phyloP scores from a whole-genome alignment of 1,140 invertebrate species.

The Euwallacea fornicatus region DNA sequence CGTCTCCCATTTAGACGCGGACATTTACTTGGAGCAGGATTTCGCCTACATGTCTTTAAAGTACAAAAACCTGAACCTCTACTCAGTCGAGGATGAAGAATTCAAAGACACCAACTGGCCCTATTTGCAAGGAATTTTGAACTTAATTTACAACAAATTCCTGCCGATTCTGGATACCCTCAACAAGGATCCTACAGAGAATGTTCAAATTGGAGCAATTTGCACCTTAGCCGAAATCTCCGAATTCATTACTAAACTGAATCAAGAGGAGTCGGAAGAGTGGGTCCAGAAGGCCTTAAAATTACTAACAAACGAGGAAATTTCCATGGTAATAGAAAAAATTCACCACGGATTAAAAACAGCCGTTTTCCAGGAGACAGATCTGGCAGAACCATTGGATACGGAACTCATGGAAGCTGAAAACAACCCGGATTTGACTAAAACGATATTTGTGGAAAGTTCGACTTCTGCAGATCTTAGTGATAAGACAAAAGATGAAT shows the following conservation, averaged over 20 bases:
- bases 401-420: constrained; percentile 28
- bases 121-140: constrained; percentile 42
- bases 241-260: constrained; percentile 29
- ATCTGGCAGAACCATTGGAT: constrained; percentile 32
- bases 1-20: constrained; percentile 31
- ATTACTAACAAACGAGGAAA: constrained; percentile 32
- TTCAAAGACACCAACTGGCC: constrained; percentile 12
- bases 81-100: constrained; percentile 24
- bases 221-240: constrained; percentile 36
- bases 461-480: not conserved
- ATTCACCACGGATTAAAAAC: constrained; percentile 27
- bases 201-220: constrained; percentile 38
- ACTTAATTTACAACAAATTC: constrained; percentile 40
- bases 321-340: constrained; percentile 20
- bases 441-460: constrained; percentile 21
- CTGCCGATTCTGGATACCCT: constrained; percentile 35
- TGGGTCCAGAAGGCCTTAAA: constrained; percentile 35
- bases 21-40: constrained; percentile 42
- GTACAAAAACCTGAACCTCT: constrained; percentile 31
- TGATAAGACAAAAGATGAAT: not conserved
- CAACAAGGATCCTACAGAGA: constrained; percentile 37
- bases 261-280: constrained; percentile 35
- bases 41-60: constrained; percentile 34
- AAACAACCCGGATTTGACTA: not conserved
- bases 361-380: constrained; percentile 16